Evolutionary conservation across 2,888 invertebrate species (phyloP).

Genomic region (Synanthedon vespiformis): DNA sequence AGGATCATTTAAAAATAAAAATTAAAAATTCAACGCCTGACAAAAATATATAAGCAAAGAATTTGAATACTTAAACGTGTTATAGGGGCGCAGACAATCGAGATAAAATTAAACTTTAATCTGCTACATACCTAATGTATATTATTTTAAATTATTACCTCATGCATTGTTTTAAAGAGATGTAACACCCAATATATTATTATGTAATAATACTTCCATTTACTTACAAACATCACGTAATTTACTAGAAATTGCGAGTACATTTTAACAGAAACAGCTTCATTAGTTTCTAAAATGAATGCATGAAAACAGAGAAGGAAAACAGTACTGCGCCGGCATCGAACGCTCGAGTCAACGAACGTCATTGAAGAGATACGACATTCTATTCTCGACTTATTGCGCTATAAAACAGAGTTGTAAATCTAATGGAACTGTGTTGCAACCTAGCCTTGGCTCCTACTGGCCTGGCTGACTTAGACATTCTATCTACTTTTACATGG

Average conservation of each 20-base stretch:
- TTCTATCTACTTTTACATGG: constrained; percentile 70
- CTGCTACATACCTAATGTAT: too few relatives aligned
- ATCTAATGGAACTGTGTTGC: constrained; percentile 19
- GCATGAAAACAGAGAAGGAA: constrained; percentile 69
- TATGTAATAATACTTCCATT: too few relatives aligned
- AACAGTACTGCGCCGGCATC: constrained; percentile 66
- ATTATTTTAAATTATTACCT: too few relatives aligned
- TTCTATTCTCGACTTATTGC: constrained; percentile 21
- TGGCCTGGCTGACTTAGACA: constrained; percentile 71
- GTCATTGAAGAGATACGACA: constrained; percentile 50
- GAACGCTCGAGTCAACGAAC: constrained; percentile 69
- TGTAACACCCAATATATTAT: too few relatives aligned
- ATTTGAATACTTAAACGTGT: too few relatives aligned
- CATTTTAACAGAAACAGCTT: constrained; percentile 33
- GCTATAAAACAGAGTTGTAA: constrained; percentile 25
- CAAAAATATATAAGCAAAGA: too few relatives aligned
- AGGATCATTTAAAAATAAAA: too few relatives aligned
- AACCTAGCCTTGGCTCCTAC: constrained; percentile 69
- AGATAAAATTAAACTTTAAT: too few relatives aligned
- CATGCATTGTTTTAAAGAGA: too few relatives aligned
- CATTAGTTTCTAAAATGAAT: constrained; percentile 62
- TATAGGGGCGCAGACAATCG: too few relatives aligned
- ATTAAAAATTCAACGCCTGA: too few relatives aligned
- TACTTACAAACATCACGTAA: too few relatives aligned
- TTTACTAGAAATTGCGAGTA: constrained; percentile 2